Evolutionary conservation across 2,888 invertebrate genomes (phyloP).

Genomic region (Erannis defoliaria): DNA sequence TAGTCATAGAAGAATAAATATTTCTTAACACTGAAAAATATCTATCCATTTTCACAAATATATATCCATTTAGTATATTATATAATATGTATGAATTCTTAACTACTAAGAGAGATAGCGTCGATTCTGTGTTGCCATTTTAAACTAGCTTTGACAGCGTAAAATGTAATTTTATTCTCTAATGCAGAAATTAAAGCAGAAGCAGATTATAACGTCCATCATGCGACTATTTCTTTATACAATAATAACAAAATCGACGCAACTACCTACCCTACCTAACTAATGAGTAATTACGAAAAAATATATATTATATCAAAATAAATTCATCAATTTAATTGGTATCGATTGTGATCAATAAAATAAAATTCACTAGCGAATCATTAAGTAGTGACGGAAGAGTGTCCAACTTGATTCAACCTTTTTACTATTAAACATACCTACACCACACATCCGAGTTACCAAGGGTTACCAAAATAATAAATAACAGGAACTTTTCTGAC

Average conservation of each 20-base stretch:
- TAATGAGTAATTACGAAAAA: conserved; percentile 17
- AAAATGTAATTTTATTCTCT: no score
- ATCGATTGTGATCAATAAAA: conserved; percentile 22
- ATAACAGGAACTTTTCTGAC: no score
- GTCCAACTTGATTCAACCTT: no score
- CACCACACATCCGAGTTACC: no score
- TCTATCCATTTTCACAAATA: conserved; percentile 19
- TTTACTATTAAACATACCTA: no score
- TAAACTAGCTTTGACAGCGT: no score
- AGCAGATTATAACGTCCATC: no score
- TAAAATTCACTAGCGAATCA: conserved; percentile 19
- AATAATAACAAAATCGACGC: no score
- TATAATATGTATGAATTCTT: conserved; percentile 7
- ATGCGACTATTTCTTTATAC: no score
- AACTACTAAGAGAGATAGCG: conserved; percentile 6
- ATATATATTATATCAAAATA: conserved; percentile 30
- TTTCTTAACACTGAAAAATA: conserved; percentile 31
- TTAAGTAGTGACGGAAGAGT: not conserved
- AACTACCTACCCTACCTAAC: conserved; percentile 1
- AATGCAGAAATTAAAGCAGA: no score
- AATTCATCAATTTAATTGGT: conserved; percentile 33
- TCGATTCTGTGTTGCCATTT: not conserved
- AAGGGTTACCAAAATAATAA: no score
- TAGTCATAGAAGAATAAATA: conserved; percentile 38
- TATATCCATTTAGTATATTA: conserved; percentile 1